Percentiles rank a stretch among this genome's conserved stretches.
phyloP scores from a whole-genome alignment of 1,140 invertebrate genomes.

The Macrostomum lignano region DNA sequence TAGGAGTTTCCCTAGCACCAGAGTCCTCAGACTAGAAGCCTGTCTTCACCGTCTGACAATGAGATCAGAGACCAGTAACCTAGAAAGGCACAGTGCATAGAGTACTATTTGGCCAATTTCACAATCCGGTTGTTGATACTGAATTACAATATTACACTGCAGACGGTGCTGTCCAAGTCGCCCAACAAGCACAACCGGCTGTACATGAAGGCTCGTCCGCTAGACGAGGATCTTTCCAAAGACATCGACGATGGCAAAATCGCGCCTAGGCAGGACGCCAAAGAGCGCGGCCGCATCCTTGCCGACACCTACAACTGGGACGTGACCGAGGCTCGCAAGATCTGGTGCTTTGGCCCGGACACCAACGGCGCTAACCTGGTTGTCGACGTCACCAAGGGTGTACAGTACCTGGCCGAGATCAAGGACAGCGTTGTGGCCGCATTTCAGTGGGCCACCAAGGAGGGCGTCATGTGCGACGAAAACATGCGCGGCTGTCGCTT shows the following conservation, averaged over 20 bases:
- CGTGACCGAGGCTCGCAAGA: conserved; percentile 86
- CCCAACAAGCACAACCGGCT: conserved; percentile 99
- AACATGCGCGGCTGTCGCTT: conserved; percentile 84
- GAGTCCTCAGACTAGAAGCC: no score
- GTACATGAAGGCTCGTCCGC: conserved; percentile 75
- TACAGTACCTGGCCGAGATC: conserved; percentile 87
- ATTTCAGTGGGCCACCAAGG: conserved; percentile 98
- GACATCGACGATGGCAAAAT: conserved; percentile 85
- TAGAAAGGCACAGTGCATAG: no score
- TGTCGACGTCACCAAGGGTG: conserved; percentile 85
- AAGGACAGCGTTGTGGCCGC: conserved; percentile 77
- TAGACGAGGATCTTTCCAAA: conserved; percentile 80
- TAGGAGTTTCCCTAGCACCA: no score
- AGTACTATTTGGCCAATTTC: no score
- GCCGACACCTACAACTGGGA: conserved; percentile 86
- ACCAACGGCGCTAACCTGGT: conserved; percentile 86
- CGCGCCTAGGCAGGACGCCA: conserved; percentile 79
- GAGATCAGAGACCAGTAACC: no score
- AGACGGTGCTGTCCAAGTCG: conserved; percentile 96
- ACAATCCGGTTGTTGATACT: no score
- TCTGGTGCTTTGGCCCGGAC: conserved; percentile 98
- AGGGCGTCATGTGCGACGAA: conserved; percentile 67
- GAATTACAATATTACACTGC: no score
- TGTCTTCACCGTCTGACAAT: no score
- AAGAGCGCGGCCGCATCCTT: conserved; percentile 64